A percentile compares a stretch with the other conserved stretches of the same genome.
Conservation (phyloP, 2,888 invertebrate genomes). For the Lomographa bimaculata region DNA sequence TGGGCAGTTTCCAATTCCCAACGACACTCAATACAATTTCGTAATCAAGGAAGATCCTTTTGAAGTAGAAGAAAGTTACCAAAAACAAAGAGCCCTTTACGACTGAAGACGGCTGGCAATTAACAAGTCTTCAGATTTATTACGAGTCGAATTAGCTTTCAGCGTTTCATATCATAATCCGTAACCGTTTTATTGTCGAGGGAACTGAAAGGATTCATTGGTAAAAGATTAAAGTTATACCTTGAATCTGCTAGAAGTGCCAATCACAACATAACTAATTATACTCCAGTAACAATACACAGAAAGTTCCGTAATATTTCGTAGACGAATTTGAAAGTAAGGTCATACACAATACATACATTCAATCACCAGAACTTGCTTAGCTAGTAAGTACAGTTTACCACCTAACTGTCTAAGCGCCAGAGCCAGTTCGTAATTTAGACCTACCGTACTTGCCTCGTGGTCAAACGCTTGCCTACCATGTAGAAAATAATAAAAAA, state of each 20-base stretch:
- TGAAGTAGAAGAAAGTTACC: conserved; percentile 55
- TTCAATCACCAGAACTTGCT: no score
- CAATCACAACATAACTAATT: no score
- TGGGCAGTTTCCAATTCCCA: conserved; percentile 38
- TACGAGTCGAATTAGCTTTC: conserved; percentile 73
- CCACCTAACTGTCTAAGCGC: no score
- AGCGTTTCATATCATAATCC: conserved; percentile 74
- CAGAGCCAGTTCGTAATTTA: no score
- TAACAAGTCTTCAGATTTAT: conserved; percentile 76
- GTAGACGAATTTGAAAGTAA: no score
- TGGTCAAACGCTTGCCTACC: no score
- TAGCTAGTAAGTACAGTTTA: no score
- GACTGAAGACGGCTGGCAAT: conserved; percentile 63
- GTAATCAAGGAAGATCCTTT: conserved; percentile 45
- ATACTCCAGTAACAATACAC: no score
- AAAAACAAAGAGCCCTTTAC: conserved; percentile 66
- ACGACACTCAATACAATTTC: conserved; percentile 19
- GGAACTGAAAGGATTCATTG: conserved; percentile 39
- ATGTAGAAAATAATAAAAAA: no score
- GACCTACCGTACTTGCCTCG: no score
- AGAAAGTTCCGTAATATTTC: no score
- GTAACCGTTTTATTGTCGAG: conserved; percentile 69
- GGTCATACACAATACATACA: no score
- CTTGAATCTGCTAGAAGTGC: background rate
- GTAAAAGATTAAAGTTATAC: background rate